phyloP scores from a whole-genome alignment of 1,140 invertebrate genomes.

The Heliconius congener region DNA sequence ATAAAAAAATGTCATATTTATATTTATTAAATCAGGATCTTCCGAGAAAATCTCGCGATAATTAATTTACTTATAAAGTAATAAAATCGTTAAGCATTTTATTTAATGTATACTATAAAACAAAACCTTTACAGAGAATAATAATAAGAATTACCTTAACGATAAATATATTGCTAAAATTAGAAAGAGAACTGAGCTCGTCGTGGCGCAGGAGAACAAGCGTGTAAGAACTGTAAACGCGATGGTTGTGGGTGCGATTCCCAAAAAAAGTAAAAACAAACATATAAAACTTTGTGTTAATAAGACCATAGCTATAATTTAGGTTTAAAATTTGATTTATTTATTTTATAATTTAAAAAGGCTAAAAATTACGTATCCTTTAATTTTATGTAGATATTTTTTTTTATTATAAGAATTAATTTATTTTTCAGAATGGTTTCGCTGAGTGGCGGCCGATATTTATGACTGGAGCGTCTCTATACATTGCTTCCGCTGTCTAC shows the following conservation, averaged over 20 bases:
- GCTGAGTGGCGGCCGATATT: constrained; percentile 90
- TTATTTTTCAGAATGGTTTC: constrained; percentile 85
- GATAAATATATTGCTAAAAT: too few relatives aligned
- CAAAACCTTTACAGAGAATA: neutral
- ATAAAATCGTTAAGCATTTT: neutral
- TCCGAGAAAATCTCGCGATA: neutral
- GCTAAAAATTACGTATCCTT: too few relatives aligned
- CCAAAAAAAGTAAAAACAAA: too few relatives aligned
- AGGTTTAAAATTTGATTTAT: too few relatives aligned
- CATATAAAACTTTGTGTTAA: too few relatives aligned
- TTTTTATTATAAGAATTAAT: neutral
- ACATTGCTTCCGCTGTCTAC: constrained; percentile 85
- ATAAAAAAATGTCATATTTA: neutral
- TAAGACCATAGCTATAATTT: too few relatives aligned
- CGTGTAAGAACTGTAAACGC: too few relatives aligned
- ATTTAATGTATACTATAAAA: neutral
- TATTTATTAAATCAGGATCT: neutral
- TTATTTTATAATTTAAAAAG: too few relatives aligned
- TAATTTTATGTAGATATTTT: too few relatives aligned
- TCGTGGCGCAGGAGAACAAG: too few relatives aligned
- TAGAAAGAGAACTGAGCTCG: too few relatives aligned
- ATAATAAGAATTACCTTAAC: neutral
- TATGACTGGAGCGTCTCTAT: constrained; percentile 87
- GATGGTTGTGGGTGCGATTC: too few relatives aligned
- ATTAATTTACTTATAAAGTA: neutral